Evolutionary conservation across 2,888 invertebrate genomes (phyloP), one percentile per base, ranked within the genome.

Genomic region (Alloscopus bannaensis): DNA sequence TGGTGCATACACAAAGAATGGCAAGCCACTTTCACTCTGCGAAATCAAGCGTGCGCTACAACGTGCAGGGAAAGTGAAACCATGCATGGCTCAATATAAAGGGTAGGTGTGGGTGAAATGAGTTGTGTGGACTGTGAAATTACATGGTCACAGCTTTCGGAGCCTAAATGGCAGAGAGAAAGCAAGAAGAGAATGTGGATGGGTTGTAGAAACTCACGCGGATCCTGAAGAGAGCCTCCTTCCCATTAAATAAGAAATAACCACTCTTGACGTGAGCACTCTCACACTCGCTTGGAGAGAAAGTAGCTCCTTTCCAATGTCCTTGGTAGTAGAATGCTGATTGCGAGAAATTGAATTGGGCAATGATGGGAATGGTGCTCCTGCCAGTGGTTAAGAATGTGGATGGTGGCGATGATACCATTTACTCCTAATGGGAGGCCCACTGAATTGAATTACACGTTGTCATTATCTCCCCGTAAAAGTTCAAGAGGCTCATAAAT

Each of bases 241-340:
- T 18, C 59, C 29, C 59, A 59, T 28, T 29, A 59, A 59, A 59
- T 59, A 59, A 59, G 59, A 59, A 59, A 59, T 59, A 59, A 59
- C 59, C 18, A 59, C 59, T 59, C 59, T 59, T 59, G 59, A 59
- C 59, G 2, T 24, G 59, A 59, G 59, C 20, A 52, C n/a, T 22
- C 52, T 52, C 13, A 36, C 36, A 36, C 8, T 36, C 24, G 11
- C 52, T 52, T 24, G 4, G 2, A 52, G 24, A 22, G 24, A 52
- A 52, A 52, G 52, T 52, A 52, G 52, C 52, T 52, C 52, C 52
- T 20, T 45, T 52, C 22, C 20, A 52, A 52, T 22, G 52, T 22
- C 52, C 52, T 52, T 52, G 36, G 36, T 36, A 24, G 52, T 52
- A 24, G 52, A 3, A 22, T 52, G 52, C 52, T 52, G 52, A 52